Conservation (phyloP, 2,888 invertebrate species). For the Melieria crassipennis region DNA sequence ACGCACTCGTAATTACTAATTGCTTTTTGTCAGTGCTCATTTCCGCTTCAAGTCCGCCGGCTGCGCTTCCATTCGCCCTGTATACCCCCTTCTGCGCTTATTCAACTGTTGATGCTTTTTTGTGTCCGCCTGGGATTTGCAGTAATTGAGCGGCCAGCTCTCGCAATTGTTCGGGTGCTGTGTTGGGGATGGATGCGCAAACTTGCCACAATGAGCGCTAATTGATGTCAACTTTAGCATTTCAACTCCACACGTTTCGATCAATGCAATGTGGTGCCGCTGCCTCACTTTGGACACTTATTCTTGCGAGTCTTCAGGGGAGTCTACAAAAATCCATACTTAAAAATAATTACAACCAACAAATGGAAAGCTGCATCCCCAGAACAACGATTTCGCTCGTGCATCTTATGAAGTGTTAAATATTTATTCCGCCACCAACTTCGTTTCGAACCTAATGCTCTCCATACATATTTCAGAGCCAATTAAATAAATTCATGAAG, state of each 20-base stretch:
- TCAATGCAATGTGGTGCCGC: too few species aligned
- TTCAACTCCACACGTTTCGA: constrained; percentile 2
- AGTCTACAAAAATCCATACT: too few species aligned
- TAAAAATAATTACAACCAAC: too few species aligned
- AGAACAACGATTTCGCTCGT: too few species aligned
- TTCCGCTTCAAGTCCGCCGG: constrained; percentile 3
- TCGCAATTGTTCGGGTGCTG: not conserved
- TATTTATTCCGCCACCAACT: too few species aligned
- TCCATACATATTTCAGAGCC: too few species aligned
- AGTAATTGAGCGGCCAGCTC: not conserved
- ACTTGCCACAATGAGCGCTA: constrained; percentile 28
- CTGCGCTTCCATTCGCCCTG: not conserved
- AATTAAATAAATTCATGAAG: too few species aligned
- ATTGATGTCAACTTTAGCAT: constrained; percentile 27
- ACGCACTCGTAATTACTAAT: constrained; percentile 24
- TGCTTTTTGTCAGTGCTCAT: constrained; percentile 32
- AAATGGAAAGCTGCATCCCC: too few species aligned
- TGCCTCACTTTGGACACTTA: too few species aligned
- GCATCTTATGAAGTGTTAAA: too few species aligned
- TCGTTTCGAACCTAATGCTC: too few species aligned
- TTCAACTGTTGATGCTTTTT: constrained; percentile 13
- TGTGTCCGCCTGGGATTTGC: not conserved
- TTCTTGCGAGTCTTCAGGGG: too few species aligned
- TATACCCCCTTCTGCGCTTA: constrained; percentile 9
- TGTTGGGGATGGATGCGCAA: constrained; percentile 12